Base-by-base conservation (phyloP, 2,113 vertebrate species). In the Gasterosteus aculeatus region DNA sequence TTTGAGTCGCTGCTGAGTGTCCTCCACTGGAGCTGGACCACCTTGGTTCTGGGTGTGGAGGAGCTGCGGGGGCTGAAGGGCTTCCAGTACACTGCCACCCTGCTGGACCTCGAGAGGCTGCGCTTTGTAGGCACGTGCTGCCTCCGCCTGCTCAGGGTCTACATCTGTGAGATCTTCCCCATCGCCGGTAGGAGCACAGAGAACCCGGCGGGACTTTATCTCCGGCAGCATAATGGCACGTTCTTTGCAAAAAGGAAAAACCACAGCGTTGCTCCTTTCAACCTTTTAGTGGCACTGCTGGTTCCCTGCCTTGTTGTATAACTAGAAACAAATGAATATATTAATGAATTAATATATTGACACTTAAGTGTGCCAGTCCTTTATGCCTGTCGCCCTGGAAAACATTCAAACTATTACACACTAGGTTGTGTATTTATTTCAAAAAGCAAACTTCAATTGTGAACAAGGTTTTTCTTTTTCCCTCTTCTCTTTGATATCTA, bases 1-100 rank as follows among this genome's bases (percentile, higher is more conserved):
- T 99, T 99, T 92, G 98, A 99, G 77, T 99, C 98, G 51, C 90
- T 99, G 83, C 69, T 99, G 84, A 99, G 97, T 85, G 95, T 99
- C 82, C 95, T 99, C 80, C 98, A 99, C 62, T 99, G 98, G 98
- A 99, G 98, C 72, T 99, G 98, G 98, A 99, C 97, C 72, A 99
- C 98, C 0, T 85, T 99, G 86, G 97, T 99, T 61, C 89, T 99
- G 82, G 98, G 98, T 81, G 97, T 98, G 66, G 97, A 99, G 93
- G 98, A 99, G 82, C 95, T 99, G 74, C 94, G 98, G 70, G 97
- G 97, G 11, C 91, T 99, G 51, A 99, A 99, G 88, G 98, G 98
- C 46, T 99, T 99, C 88, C 97, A 99, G 72, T 99, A 97, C 85
- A 99, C 98, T 2, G 98, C 98, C 85, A 99, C 98, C 2, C 94